Conservation (phyloP, 2,888 invertebrate species). For the Galerucella pusilla region DNA sequence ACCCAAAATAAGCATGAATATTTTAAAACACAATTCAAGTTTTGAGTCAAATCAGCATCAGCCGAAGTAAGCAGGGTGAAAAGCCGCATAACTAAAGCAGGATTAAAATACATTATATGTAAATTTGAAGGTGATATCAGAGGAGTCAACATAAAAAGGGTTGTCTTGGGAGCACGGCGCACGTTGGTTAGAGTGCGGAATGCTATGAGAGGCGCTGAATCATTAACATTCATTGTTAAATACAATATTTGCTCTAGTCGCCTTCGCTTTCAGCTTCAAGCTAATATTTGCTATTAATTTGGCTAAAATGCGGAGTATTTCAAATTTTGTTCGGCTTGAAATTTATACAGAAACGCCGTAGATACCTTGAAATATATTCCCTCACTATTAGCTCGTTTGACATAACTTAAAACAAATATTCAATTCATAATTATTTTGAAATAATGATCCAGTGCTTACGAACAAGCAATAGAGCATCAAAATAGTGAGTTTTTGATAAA, state of each 20-base stretch:
- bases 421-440: too few relatives aligned
- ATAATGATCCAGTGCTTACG: too few relatives aligned
- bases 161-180: slow-evolving; percentile 32
- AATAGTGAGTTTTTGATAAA: too few relatives aligned
- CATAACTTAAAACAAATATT: background rate
- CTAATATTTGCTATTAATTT: slow-evolving; percentile 61
- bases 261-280: slow-evolving; percentile 57
- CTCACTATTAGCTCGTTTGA: background rate
- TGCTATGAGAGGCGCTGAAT: slow-evolving; percentile 49
- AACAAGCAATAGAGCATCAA: too few relatives aligned
- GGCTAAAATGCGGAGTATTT: slow-evolving; percentile 56
- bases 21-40: slow-evolving; percentile 33
- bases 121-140: slow-evolving; percentile 40
- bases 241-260: slow-evolving; percentile 58
- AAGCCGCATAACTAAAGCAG: slow-evolving; percentile 33
- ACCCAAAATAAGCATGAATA: slow-evolving; percentile 30
- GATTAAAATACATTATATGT: slow-evolving; percentile 39
- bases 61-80: slow-evolving; percentile 25
- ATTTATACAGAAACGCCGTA: slow-evolving; percentile 42
- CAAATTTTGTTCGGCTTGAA: slow-evolving; percentile 50
- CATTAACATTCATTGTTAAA: slow-evolving; percentile 61
- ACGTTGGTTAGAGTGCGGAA: slow-evolving; percentile 55
- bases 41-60: slow-evolving; percentile 33
- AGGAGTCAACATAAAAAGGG: slow-evolving; percentile 42
- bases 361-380: background rate